Percentiles rank a stretch among this genome's conserved stretches.
Evolutionary conservation across 2,888 invertebrate genomes (phyloP).

Genomic region (Tipula lateralis): DNA sequence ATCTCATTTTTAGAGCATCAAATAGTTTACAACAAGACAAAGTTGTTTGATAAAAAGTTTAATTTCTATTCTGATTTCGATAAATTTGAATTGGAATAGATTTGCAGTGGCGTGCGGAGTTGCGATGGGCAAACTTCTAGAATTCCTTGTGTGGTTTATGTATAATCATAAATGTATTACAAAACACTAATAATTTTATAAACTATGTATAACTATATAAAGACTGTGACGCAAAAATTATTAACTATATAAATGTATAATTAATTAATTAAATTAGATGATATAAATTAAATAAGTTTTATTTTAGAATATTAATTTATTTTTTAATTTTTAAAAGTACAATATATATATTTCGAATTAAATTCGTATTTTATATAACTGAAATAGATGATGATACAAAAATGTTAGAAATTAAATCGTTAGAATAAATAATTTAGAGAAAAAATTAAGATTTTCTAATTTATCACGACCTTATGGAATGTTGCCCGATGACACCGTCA

Average conservation of each 20-base stretch:
- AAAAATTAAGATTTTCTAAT: no score
- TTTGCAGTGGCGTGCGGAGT: background rate
- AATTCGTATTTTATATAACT: slow-evolving; percentile 6
- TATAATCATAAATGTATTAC: background rate
- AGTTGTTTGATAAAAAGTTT: background rate
- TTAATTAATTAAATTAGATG: background rate
- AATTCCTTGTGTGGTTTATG: slow-evolving; percentile 6
- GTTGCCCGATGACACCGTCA: no score
- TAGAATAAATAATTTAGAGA: background rate
- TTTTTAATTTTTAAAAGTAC: background rate
- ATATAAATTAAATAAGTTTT: background rate
- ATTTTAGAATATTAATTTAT: slow-evolving; percentile 3
- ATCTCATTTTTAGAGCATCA: background rate
- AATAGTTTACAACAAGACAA: background rate
- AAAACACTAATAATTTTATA: background rate
- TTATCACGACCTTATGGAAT: no score
- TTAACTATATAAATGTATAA: background rate
- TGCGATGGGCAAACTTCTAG: background rate
- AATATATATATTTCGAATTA: background rate
- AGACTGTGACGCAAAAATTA: background rate
- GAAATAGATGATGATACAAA: background rate
- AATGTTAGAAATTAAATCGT: slow-evolving; percentile 13
- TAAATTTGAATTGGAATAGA: background rate
- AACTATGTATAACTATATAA: background rate
- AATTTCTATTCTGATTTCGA: background rate